Percentiles rank a stretch among this genome's conserved stretches.
These are phyloP conservation scores for Charaxes varanes DNA, from an alignment of 1,140 invertebrate genomes.

Conservation along the genomic window DNA sequence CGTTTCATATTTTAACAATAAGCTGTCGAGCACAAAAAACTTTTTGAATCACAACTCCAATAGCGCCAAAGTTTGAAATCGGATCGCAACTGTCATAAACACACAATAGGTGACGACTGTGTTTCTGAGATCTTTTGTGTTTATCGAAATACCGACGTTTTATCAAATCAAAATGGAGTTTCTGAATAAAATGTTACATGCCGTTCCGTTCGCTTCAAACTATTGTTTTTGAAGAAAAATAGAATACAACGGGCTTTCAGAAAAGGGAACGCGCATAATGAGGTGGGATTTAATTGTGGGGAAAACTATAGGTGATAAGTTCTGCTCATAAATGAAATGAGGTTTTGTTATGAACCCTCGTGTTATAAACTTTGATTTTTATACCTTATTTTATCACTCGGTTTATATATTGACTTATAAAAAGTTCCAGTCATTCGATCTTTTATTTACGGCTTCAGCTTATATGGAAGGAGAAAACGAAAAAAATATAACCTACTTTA, in stretches of 20 bases:
- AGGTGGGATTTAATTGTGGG: conserved; percentile 4
- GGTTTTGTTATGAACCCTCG: neutral
- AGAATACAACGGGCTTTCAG: conserved; percentile 1
- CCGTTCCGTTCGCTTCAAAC: conserved; percentile 9
- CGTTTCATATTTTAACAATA: too few relatives aligned
- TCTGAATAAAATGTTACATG: conserved; percentile 15
- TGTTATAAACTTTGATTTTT: neutral
- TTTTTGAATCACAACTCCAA: conserved; percentile 11
- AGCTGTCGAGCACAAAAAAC: neutral
- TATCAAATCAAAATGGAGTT: conserved; percentile 18
- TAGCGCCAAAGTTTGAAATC: conserved; percentile 9
- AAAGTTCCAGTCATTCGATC: too few relatives aligned
- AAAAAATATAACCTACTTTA: too few relatives aligned
- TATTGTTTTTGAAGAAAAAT: conserved; percentile 7
- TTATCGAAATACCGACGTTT: conserved; percentile 16
- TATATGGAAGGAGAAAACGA: too few relatives aligned
- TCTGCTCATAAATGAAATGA: neutral
- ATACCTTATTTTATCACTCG: too few relatives aligned
- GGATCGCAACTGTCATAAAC: conserved; percentile 11
- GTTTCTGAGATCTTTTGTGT: too few relatives aligned
- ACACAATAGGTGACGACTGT: conserved; percentile 5
- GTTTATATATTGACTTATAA: too few relatives aligned
- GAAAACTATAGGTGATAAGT: neutral
- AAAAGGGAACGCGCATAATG: conserved; percentile 1
- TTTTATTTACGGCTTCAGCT: too few relatives aligned